A percentile compares a stretch with the other conserved stretches of the same genome.
phyloP scores from a whole-genome alignment of 2,888 invertebrate genomes.

The Phyllotreta cruciferae region DNA sequence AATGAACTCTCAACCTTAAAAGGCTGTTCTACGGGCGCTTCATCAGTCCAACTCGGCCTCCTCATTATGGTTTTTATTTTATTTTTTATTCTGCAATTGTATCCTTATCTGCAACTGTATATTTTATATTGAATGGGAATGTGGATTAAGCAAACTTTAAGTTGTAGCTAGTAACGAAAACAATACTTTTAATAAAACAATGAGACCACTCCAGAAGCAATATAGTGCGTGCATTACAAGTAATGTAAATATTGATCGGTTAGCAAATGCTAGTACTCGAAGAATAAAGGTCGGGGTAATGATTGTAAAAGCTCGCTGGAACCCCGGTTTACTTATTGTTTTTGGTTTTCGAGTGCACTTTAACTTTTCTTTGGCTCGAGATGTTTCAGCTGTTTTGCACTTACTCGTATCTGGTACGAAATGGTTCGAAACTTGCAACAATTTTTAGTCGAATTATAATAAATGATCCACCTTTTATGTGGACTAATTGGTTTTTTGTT shows the following conservation, averaged over 20 bases:
- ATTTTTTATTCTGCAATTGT: too few species aligned
- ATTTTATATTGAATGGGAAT: too few species aligned
- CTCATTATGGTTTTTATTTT: not conserved
- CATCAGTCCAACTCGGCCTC: not conserved
- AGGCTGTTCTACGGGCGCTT: conserved; percentile 18
- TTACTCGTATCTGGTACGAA: not conserved
- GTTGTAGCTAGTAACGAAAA: conserved; percentile 14
- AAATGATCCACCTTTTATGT: not conserved
- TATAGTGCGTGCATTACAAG: conserved; percentile 39
- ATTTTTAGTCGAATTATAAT: too few species aligned
- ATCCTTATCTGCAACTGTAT: not conserved
- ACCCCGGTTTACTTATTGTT: conserved; percentile 41
- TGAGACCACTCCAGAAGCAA: conserved; percentile 37
- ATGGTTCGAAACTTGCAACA: too few species aligned
- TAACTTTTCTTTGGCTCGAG: conserved; percentile 34
- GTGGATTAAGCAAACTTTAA: too few species aligned
- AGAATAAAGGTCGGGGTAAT: conserved; percentile 37
- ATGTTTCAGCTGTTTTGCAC: conserved; percentile 28
- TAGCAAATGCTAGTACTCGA: conserved; percentile 43
- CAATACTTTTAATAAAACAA: conserved; percentile 44
- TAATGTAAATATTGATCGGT: conserved; percentile 56
- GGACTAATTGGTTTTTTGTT: conserved; percentile 7
- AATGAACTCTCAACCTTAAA: conserved; percentile 30
- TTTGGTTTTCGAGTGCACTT: conserved; percentile 35
- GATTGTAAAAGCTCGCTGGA: conserved; percentile 37